Conservation (phyloP, 2,113 vertebrate species). For the Albula glossodonta region DNA sequence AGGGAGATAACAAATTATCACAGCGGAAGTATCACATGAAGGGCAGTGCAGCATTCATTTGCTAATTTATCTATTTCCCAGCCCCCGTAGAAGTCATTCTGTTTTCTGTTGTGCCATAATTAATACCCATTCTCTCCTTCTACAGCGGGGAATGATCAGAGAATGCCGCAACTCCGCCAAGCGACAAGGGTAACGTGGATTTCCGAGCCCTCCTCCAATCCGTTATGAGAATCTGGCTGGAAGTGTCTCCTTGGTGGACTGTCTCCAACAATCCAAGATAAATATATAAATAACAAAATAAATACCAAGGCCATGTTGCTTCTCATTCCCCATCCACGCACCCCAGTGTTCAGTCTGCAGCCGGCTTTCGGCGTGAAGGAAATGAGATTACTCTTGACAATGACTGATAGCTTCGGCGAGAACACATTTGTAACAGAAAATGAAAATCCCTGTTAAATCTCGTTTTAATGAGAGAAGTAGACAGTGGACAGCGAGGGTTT, state of each 20-base stretch:
- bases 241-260: not conserved
- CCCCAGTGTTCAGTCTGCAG: conserved; percentile 13
- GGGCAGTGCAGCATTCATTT: conserved; percentile 45
- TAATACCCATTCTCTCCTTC: conserved; percentile 37
- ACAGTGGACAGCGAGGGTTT: conserved; percentile 40
- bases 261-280: not conserved
- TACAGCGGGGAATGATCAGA: not conserved
- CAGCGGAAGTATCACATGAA: conserved; percentile 41
- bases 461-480: conserved; percentile 50
- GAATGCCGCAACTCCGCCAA: not conserved
- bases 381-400: conserved; percentile 55
- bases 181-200: not conserved
- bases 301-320: not conserved
- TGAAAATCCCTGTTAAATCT: conserved; percentile 56
- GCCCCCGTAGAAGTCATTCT: conserved; percentile 23
- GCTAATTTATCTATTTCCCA: conserved; percentile 44
- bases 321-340: not conserved
- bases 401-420: conserved; percentile 49
- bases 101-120: conserved; percentile 36
- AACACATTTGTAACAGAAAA: conserved; percentile 53
- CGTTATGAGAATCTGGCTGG: not conserved
- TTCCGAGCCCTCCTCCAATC: not conserved
- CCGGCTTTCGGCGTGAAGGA: conserved; percentile 35
- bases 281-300: not conserved
- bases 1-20: conserved; percentile 52